Evolutionary conservation across 2,888 invertebrate species (phyloP).

Genomic region (Calephelis perditalis): DNA sequence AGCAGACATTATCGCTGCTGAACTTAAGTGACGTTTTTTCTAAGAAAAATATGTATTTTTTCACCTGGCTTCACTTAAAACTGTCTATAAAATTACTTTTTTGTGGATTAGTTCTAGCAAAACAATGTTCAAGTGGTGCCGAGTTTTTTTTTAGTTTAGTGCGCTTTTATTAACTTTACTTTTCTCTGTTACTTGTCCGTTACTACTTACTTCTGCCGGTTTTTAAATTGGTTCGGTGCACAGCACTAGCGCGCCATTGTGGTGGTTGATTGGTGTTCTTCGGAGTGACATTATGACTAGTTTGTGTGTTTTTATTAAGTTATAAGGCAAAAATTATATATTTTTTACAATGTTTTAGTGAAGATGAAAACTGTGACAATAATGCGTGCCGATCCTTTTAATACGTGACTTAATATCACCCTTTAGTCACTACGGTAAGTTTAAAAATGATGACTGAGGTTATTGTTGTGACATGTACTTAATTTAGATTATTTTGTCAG

Average conservation of each 20-base stretch:
- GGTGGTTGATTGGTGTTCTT: conserved; percentile 45
- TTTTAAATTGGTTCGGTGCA: conserved; percentile 26
- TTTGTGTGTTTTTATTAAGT: conserved; percentile 58
- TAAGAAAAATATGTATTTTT: no score
- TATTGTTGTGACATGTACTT: conserved; percentile 72
- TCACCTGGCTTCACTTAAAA: no score
- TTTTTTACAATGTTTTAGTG: conserved; percentile 61
- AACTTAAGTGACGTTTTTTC: no score
- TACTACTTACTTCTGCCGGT: conserved; percentile 36
- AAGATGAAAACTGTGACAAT: conserved; percentile 66
- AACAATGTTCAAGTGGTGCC: no score
- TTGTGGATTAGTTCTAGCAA: no score
- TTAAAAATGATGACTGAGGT: conserved; percentile 65
- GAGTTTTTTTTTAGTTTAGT: no score
- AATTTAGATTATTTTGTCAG: conserved; percentile 55
- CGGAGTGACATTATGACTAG: conserved; percentile 53
- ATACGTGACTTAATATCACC: conserved; percentile 63
- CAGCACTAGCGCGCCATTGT: conserved; percentile 67
- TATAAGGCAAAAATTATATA: conserved; percentile 59
- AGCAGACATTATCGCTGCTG: no score
- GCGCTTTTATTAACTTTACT: no score
- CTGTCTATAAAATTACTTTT: no score
- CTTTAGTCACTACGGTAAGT: conserved; percentile 74
- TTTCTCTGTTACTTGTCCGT: conserved; percentile 7
- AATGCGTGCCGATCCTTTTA: conserved; percentile 72